These are phyloP conservation scores for Rhizoglyphus robini DNA, from an alignment of 1,140 invertebrate species.

Conservation along the genomic window DNA sequence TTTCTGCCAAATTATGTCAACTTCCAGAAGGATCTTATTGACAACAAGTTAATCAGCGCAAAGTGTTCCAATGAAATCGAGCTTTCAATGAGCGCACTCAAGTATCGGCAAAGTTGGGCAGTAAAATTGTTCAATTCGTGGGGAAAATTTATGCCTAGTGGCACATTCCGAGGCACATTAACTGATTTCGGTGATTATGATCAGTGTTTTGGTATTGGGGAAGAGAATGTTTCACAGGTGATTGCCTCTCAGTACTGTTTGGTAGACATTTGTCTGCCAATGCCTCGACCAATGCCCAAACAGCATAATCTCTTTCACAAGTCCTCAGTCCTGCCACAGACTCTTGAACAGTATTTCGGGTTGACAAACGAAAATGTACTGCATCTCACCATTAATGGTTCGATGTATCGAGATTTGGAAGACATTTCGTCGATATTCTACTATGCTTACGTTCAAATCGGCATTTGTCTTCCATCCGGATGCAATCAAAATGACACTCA, in stretches of 20 bases:
- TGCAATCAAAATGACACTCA: not conserved
- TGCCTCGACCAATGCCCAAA: not conserved
- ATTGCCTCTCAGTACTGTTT: constrained; percentile 14
- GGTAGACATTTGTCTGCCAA: not conserved
- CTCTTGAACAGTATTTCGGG: not conserved
- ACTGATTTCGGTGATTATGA: constrained; percentile 25
- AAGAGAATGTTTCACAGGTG: not conserved
- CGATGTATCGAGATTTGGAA: too few species aligned
- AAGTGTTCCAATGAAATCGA: too few species aligned
- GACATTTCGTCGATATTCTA: constrained; percentile 15
- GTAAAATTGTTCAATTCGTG: constrained; percentile 18
- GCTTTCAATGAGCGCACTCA: too few species aligned
- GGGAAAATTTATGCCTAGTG: constrained; percentile 20
- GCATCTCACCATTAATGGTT: not conserved
- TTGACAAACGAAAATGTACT: too few species aligned
- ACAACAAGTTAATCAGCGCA: too few species aligned
- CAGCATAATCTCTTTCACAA: not conserved
- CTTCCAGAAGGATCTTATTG: too few species aligned
- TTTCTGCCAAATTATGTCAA: too few species aligned
- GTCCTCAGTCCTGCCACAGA: not conserved
- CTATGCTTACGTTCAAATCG: not conserved
- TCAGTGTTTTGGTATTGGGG: too few species aligned
- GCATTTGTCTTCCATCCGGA: not conserved
- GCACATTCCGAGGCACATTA: constrained; percentile 21
- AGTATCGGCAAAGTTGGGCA: too few species aligned